Conservation (phyloP, 2,113 vertebrate species). For the Scopus umbretta region DNA sequence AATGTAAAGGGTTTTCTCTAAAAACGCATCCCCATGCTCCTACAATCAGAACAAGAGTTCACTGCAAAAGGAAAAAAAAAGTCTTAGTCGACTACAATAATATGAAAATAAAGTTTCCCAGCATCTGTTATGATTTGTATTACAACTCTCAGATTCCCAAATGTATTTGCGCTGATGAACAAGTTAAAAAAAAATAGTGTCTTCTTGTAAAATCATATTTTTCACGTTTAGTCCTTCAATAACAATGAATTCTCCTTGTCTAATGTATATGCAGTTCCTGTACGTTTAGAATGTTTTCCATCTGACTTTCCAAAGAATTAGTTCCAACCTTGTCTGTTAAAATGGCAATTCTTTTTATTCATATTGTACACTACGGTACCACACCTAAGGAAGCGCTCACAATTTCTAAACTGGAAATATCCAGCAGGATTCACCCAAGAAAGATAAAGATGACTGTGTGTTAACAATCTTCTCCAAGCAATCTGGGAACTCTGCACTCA, state of each 20-base stretch:
- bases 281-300: constrained; percentile 41
- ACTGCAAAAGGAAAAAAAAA: background rate
- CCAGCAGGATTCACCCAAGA: background rate
- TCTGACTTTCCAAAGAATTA: constrained; percentile 20
- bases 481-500: background rate
- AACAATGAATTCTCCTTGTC: constrained; percentile 11
- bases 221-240: constrained; percentile 15
- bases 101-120: constrained; percentile 24
- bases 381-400: constrained; percentile 10
- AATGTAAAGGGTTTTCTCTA: background rate
- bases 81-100: constrained; percentile 3
- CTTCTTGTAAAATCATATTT: constrained; percentile 18
- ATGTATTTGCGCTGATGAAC: constrained; percentile 28
- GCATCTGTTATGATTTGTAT: constrained; percentile 49
- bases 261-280: constrained; percentile 27
- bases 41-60: background rate
- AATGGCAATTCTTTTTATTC: constrained; percentile 38
- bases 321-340: constrained; percentile 37
- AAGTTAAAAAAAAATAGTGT: constrained; percentile 21
- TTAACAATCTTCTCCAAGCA: background rate
- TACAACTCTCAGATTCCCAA: constrained; percentile 33
- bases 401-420: background rate
- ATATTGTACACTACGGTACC: background rate
- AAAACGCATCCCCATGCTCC: background rate
- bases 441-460: background rate